Evolutionary conservation across 2,797 vertebrate genomes (phyloP).

Genomic region (Ctenochaetus hawaiiensis): DNA sequence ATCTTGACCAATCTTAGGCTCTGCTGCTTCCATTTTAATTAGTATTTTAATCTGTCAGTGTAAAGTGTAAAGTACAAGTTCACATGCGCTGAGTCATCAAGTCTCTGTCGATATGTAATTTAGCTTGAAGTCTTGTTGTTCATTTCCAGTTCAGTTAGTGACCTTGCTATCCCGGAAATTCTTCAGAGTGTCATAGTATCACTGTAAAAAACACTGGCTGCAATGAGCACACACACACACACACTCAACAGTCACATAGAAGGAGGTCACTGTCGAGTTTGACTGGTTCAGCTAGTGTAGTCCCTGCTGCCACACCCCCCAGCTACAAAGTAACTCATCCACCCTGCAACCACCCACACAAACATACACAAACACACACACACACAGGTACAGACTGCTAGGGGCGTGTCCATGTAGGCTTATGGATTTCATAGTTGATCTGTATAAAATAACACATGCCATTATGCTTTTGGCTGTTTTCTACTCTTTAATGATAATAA

Average conservation of each 20-base stretch:
- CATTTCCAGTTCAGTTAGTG: neutral
- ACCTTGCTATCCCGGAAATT: slow-evolving; percentile 4
- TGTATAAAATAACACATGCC: neutral
- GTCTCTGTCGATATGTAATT: no score
- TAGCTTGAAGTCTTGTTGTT: no score
- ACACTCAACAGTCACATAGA: slow-evolving; percentile 3
- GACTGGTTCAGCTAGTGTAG: slow-evolving; percentile 65
- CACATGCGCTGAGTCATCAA: neutral
- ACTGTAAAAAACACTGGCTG: slow-evolving; percentile 10
- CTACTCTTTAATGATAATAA: neutral
- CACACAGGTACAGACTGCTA: neutral
- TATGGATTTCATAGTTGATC: neutral
- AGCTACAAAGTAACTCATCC: slow-evolving; percentile 6
- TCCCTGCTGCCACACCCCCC: slow-evolving; percentile 40
- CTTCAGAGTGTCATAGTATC: slow-evolving; percentile 7
- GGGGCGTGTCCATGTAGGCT: slow-evolving; percentile 15
- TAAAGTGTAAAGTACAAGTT: neutral
- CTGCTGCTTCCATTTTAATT: neutral
- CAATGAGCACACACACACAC: neutral
- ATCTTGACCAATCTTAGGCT: neutral
- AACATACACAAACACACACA: neutral
- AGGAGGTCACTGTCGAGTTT: slow-evolving; percentile 41
- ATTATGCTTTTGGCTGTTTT: neutral
- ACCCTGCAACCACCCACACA: neutral
- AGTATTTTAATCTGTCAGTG: neutral